phyloP scores from a whole-genome alignment of 2,888 invertebrate species.

The Sepiola atlantica region DNA sequence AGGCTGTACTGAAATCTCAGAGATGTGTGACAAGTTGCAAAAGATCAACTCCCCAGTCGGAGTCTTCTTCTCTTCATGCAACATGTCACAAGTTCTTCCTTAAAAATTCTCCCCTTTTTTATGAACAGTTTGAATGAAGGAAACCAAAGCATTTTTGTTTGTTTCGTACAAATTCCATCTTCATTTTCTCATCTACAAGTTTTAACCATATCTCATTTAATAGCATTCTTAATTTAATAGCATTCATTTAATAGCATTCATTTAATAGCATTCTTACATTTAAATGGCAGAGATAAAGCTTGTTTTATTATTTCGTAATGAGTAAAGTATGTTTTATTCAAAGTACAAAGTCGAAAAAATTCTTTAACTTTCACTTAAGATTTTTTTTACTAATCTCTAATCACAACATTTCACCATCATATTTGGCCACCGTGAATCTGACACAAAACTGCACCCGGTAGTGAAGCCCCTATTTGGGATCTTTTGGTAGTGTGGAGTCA shows the following conservation, averaged over 20 bases:
- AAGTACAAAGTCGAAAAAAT: neutral
- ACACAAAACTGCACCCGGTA: no score
- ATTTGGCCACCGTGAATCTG: neutral
- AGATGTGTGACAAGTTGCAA: slow-evolving; percentile 32
- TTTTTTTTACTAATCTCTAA: neutral
- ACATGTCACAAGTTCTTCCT: slow-evolving; percentile 21
- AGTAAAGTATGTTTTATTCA: no score
- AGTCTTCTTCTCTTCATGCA: slow-evolving; percentile 32
- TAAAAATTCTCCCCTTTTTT: slow-evolving; percentile 5
- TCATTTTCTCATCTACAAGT: neutral
- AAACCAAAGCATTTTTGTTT: neutral
- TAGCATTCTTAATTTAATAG: neutral
- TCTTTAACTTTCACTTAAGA: neutral
- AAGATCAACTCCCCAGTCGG: neutral
- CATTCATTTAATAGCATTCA: neutral
- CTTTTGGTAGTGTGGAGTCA: no score
- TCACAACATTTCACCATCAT: neutral
- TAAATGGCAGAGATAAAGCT: neutral
- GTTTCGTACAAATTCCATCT: neutral
- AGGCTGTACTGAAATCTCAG: slow-evolving; percentile 32
- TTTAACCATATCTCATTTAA: neutral
- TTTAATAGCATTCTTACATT: neutral
- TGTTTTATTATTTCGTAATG: neutral
- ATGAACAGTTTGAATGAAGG: neutral
- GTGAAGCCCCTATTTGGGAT: no score